Evolutionary conservation across 2,888 invertebrate species (phyloP), one percentile per base, ranked within the genome.

Genomic region (Reticulitermes lucifugus): DNA sequence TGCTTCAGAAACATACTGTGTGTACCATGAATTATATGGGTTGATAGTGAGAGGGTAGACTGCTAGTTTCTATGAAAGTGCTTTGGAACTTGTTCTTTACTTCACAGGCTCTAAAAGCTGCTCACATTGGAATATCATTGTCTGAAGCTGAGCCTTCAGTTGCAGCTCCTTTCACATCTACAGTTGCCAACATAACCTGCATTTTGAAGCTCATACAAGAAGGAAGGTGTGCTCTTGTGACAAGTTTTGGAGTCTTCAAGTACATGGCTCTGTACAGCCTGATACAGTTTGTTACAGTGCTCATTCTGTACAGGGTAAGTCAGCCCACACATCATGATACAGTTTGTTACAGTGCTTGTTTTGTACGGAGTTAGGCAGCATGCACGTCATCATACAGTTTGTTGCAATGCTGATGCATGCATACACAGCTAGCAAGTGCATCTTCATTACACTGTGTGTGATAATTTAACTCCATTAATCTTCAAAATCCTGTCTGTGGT

Each of bases 251-350:
- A 7, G 95, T 97, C 85, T 97, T 98, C 91, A 97, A 97, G 90
- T 98, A 96, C 91, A 98, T 98, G 96, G 96, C 97, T 85, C 93
- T 96, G 88, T 98, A 97, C 91, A 97, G 97, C 85, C 92, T 98
- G 70, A 97, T 97, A 83, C 98, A 98, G 92, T 98, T 97, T 91
- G 93, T 95, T 88, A 95, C 96, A 10, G 95, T 97, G 25, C 93
- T 97, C 65, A 95, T 97, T 86, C 92, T 97, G 1, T 97, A 97
- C 89, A 92, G 92, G 88, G 95, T 95, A 90, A 93, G 93, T 91
- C 25, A 65, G n/a, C 14, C 1, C 46, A 46, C 6, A 6, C 46
- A 46, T 46, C 46, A 3, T 46, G 46, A 46, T 46, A 46, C 46
- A 9, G 12, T 46, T 65, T n/a, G 25, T n/a, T 5, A 14, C 25